A percentile compares a stretch with the other conserved stretches of the same genome.
Conservation (phyloP, 1,140 invertebrate species). For the Anagrus nilaparvatae region DNA sequence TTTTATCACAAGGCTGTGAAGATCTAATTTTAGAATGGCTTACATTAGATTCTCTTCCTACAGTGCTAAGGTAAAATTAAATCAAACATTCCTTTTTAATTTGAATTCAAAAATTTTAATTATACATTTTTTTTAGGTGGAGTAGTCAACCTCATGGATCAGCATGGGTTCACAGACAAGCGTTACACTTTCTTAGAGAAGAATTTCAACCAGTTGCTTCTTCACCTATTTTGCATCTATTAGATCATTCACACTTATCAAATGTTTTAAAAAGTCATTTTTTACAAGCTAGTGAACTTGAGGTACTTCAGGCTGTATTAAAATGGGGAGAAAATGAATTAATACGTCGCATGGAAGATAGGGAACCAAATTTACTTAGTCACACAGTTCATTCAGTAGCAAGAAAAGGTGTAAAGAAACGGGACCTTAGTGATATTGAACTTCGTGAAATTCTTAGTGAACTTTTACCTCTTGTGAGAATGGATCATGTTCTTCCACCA, state of each 20-base stretch:
- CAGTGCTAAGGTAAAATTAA: slow-evolving; percentile 55
- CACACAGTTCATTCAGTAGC: slow-evolving; percentile 86
- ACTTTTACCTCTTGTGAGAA: slow-evolving; percentile 69
- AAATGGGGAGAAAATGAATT: slow-evolving; percentile 87
- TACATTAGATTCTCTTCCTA: slow-evolving; percentile 68
- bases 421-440: slow-evolving; percentile 79
- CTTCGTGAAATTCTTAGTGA: slow-evolving; percentile 77
- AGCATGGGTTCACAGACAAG: slow-evolving; percentile 81
- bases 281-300: slow-evolving; percentile 81
- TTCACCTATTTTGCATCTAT: slow-evolving; percentile 62
- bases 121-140: slow-evolving; percentile 49
- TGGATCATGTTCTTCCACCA: slow-evolving; percentile 81
- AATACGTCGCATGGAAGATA: slow-evolving; percentile 70
- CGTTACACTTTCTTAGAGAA: slow-evolving; percentile 72
- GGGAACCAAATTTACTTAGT: slow-evolving; percentile 83
- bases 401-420: slow-evolving; percentile 73
- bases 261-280: slow-evolving; percentile 81
- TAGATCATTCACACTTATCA: slow-evolving; percentile 70
- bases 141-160: slow-evolving; percentile 80
- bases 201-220: slow-evolving; percentile 71
- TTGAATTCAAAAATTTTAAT: slow-evolving; percentile 1
- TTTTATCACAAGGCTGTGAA: slow-evolving; percentile 89
- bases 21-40: slow-evolving; percentile 86
- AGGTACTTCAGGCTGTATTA: slow-evolving; percentile 75
- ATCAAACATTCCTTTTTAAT: too few species aligned